Evolutionary conservation across 2,888 invertebrate genomes (phyloP).

Genomic region (Caenorhabditis sinica): DNA sequence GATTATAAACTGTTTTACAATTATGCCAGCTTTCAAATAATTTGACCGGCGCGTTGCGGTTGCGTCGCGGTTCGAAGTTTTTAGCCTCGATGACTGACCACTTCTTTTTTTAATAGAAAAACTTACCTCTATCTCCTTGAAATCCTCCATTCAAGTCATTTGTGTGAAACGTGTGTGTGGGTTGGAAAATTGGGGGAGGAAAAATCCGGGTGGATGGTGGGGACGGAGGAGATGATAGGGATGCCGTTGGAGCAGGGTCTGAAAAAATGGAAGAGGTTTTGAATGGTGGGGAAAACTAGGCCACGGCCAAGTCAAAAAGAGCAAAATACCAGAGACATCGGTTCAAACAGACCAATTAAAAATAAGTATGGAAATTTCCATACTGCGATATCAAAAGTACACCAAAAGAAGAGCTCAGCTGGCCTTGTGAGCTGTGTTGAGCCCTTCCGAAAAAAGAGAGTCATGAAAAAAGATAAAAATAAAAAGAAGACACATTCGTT

Average conservation of each 20-base stretch:
- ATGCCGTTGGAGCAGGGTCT: slow-evolving; percentile 6
- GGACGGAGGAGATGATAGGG: slow-evolving; percentile 11
- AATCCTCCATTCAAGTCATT: slow-evolving; percentile 75
- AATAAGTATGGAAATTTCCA: neutral
- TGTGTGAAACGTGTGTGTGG: slow-evolving; percentile 29
- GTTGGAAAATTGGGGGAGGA: slow-evolving; percentile 1
- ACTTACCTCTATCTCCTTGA: slow-evolving; percentile 73
- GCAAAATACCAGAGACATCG: too few species aligned
- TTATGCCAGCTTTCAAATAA: too few species aligned
- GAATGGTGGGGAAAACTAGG: too few species aligned
- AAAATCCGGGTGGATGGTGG: neutral
- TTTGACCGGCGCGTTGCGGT: too few species aligned
- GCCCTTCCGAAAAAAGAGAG: neutral
- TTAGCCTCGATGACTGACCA: too few species aligned
- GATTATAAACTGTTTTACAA: too few species aligned
- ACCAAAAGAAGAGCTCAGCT: neutral
- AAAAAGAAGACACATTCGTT: slow-evolving; percentile 27
- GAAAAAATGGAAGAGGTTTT: neutral
- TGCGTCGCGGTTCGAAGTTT: too few species aligned
- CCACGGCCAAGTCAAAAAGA: too few species aligned
- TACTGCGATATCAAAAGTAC: slow-evolving; percentile 14
- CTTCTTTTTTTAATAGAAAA: neutral
- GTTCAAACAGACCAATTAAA: neutral
- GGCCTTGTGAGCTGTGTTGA: neutral
- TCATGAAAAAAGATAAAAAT: neutral